These are phyloP conservation scores for Crenichthys baileyi DNA, from an alignment of 2,797 vertebrate genomes.

Conservation along the genomic window DNA sequence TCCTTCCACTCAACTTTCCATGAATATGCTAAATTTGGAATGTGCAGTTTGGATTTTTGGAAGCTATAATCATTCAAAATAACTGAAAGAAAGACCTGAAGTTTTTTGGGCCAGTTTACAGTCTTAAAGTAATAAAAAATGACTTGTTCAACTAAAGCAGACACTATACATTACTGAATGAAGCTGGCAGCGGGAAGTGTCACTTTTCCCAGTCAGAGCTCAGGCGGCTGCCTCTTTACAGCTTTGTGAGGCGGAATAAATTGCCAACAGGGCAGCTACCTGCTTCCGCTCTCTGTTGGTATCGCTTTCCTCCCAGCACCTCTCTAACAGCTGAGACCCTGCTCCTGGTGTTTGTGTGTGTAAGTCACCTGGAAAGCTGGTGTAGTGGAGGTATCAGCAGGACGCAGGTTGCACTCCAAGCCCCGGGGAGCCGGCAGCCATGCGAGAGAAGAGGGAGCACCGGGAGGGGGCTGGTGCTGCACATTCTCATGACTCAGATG, in stretches of 20 bases:
- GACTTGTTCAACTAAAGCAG: neutral
- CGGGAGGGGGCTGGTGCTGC: neutral
- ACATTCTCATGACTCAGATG: conserved; percentile 68
- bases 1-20: neutral
- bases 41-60: neutral
- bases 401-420: conserved; percentile 60
- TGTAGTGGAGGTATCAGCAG: conserved; percentile 63
- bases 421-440: conserved; percentile 52
- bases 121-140: neutral
- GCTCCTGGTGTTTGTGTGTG: conserved; percentile 55
- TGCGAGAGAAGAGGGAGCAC: neutral
- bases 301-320: conserved; percentile 37
- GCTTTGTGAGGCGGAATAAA: conserved; percentile 32
- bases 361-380: conserved; percentile 72
- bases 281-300: conserved; percentile 36
- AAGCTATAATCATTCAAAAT: neutral
- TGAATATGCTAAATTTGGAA: neutral
- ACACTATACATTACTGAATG: neutral
- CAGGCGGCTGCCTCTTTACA: conserved; percentile 3
- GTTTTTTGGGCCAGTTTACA: neutral
- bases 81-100: no score
- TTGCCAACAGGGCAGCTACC: conserved; percentile 49
- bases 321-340: conserved; percentile 63
- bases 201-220: neutral
- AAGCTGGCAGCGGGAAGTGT: neutral